Evolutionary conservation across 2,888 invertebrate species (phyloP).

Genomic region (Tanypteryx hageni): DNA sequence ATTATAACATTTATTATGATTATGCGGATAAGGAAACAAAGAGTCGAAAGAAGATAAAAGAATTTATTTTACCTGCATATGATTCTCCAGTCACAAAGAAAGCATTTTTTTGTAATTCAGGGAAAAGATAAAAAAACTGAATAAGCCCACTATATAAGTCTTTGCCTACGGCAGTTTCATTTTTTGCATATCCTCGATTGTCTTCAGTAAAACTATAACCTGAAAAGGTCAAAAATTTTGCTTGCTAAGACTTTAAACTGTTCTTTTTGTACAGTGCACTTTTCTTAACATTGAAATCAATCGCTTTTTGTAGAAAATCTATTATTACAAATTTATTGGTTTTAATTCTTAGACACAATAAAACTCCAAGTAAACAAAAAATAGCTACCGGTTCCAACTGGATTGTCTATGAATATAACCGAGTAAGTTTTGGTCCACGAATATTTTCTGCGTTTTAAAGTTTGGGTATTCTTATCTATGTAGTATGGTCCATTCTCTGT

Average conservation of each 20-base stretch:
- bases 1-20: slow-evolving; percentile 9
- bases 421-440: slow-evolving; percentile 89
- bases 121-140: slow-evolving; percentile 92
- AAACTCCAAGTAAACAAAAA: slow-evolving; percentile 45
- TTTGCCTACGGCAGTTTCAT: slow-evolving; percentile 87
- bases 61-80: slow-evolving; percentile 82
- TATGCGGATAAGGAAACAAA: neutral
- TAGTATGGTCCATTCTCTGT: slow-evolving; percentile 89
- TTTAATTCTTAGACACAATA: neutral
- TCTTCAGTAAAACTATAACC: slow-evolving; percentile 93
- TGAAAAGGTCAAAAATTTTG: slow-evolving; percentile 70
- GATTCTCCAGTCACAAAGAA: slow-evolving; percentile 95
- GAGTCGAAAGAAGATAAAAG: neutral
- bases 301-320: slow-evolving; percentile 73
- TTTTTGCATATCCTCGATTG: slow-evolving; percentile 86
- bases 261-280: slow-evolving; percentile 71
- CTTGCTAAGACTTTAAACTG: slow-evolving; percentile 77
- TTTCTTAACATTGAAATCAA: slow-evolving; percentile 72
- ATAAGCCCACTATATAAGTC: slow-evolving; percentile 86
- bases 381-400: slow-evolving; percentile 84
- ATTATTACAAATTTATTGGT: slow-evolving; percentile 67
- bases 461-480: slow-evolving; percentile 76
- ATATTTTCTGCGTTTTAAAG: slow-evolving; percentile 81
- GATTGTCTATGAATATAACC: slow-evolving; percentile 94
- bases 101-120: slow-evolving; percentile 83